Conservation (phyloP, 37 sponge, comb jelly and placozoan species). For the Eunapius fragilis region DNA sequence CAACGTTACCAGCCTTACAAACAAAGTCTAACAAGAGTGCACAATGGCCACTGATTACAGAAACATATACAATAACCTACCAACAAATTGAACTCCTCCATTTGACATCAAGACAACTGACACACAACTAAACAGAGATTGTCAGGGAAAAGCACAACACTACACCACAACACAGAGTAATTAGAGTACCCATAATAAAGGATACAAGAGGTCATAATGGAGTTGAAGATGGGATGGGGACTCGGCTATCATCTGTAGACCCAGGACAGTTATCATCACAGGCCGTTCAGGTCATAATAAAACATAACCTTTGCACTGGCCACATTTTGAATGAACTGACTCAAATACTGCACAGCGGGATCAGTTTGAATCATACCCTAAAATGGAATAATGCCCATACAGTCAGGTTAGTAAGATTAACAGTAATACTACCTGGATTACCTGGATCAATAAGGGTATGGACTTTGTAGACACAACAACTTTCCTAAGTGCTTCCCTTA, state of each 20-base stretch:
- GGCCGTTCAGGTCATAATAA: neutral
- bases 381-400: neutral
- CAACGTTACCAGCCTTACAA: neutral
- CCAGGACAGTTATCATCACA: neutral
- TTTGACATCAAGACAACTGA: neutral
- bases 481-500: constrained; percentile 14
- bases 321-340: neutral
- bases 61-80: neutral
- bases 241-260: constrained; percentile 1
- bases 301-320: neutral
- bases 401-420: neutral
- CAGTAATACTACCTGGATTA: neutral
- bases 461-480: constrained; percentile 18
- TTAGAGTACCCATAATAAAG: neutral
- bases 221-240: constrained; percentile 48
- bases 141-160: neutral
- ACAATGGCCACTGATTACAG: neutral
- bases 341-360: neutral
- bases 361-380: constrained; percentile 43
- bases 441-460: constrained; percentile 51
- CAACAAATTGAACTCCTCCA: neutral
- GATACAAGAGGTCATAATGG: constrained; percentile 50
- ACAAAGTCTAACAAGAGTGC: neutral
- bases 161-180: neutral
- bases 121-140: neutral